Conservation (phyloP, 2,888 invertebrate species). For the Eupithecia exiguata region DNA sequence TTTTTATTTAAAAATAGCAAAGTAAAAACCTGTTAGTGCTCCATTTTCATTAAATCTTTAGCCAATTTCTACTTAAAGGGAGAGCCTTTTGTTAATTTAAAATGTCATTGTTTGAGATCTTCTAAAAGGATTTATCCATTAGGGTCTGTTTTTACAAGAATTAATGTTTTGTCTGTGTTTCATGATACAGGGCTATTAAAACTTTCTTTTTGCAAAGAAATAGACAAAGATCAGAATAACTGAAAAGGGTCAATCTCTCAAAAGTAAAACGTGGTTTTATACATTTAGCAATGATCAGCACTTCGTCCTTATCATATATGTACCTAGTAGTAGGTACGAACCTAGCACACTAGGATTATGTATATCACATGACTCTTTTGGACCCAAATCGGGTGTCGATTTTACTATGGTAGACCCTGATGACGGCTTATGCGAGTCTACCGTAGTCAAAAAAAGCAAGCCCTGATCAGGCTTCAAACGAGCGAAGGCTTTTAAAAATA, state of each 20-base stretch:
- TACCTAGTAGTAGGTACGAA: neutral
- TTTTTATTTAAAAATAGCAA: too few species aligned
- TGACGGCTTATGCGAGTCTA: too few species aligned
- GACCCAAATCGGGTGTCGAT: too few species aligned
- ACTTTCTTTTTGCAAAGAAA: neutral
- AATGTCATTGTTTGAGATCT: constrained; percentile 5
- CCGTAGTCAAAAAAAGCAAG: too few species aligned
- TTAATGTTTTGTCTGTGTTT: neutral
- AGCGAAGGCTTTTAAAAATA: too few species aligned
- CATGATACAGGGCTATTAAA: neutral
- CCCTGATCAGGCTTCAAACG: too few species aligned
- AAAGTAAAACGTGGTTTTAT: neutral
- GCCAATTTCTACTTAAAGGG: neutral
- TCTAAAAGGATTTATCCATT: constrained; percentile 10
- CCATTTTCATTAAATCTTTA: neutral
- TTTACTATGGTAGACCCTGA: too few species aligned
- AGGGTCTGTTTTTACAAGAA: neutral
- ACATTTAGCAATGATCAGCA: neutral
- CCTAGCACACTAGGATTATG: neutral
- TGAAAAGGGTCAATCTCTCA: neutral
- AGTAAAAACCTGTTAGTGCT: neutral
- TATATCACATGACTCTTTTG: too few species aligned
- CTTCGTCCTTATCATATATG: neutral
- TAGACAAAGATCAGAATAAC: neutral
- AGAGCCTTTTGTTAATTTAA: constrained; percentile 9